A percentile compares a stretch with the other conserved stretches of the same genome.
Conservation (phyloP, 92 coral and sea anemone genomes). For the Hydrozoanthus gracilis region DNA sequence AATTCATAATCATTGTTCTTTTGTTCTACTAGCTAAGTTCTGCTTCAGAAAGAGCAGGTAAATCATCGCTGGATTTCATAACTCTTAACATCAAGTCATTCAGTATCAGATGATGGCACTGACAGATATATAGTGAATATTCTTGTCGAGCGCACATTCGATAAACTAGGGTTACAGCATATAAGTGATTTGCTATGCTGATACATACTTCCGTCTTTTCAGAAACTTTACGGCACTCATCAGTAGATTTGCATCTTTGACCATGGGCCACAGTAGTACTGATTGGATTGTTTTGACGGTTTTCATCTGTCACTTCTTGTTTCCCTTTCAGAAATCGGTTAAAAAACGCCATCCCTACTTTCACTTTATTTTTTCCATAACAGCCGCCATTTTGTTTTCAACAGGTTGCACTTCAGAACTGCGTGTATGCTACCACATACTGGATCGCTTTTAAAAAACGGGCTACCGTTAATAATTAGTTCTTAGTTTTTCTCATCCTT, state of each 20-base stretch:
- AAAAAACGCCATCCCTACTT: conserved; percentile 26
- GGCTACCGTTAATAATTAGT: no score
- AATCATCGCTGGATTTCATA: no score
- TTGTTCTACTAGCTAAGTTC: no score
- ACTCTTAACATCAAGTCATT: no score
- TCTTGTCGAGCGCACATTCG: no score
- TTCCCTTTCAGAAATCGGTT: conserved; percentile 34
- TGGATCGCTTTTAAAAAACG: not conserved
- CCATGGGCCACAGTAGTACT: not conserved
- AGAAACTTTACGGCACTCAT: not conserved
- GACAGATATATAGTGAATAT: no score
- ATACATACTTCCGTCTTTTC: not conserved
- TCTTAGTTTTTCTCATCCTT: no score
- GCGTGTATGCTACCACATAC: conserved; percentile 12
- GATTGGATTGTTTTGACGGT: conserved; percentile 4
- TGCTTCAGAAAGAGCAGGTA: no score
- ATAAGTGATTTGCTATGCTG: not conserved
- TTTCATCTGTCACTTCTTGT: not conserved
- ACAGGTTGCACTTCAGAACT: not conserved
- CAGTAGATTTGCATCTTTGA: not conserved
- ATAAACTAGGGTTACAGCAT: no score
- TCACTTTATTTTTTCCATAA: not conserved
- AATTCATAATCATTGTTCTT: no score
- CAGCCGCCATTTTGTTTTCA: conserved; percentile 32
- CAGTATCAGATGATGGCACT: no score